Conservation (phyloP, 2,888 invertebrate species). For the Prosapia bicincta region DNA sequence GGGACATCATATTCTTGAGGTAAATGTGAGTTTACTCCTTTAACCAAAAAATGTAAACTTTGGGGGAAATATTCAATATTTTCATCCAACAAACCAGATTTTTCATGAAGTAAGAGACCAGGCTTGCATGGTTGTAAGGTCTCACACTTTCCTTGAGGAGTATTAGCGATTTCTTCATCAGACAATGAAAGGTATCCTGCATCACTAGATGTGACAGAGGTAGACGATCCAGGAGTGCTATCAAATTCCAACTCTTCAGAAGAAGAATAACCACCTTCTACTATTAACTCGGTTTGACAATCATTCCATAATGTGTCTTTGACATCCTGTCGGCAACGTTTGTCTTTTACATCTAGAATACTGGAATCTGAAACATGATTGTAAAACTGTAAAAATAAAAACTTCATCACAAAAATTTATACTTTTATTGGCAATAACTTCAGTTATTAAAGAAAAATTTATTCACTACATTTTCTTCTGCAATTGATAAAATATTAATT, state of each 20-base stretch:
- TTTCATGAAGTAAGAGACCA: not conserved
- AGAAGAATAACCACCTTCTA: not conserved
- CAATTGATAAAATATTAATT: too few relatives aligned
- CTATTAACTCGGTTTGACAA: not conserved
- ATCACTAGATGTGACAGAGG: not conserved
- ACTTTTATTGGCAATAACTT: too few relatives aligned
- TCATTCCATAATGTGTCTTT: not conserved
- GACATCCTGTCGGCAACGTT: not conserved
- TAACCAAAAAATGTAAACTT: not conserved
- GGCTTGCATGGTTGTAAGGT: not conserved
- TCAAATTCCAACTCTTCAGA: constrained; percentile 12
- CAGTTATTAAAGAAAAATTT: too few relatives aligned
- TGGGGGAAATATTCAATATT: too few relatives aligned
- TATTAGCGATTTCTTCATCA: not conserved
- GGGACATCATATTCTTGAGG: constrained; percentile 20
- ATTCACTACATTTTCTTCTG: too few relatives aligned
- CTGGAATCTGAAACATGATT: not conserved
- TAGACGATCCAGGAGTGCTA: not conserved
- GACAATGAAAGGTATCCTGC: constrained; percentile 8
- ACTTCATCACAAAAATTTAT: too few relatives aligned
- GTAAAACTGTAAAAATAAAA: too few relatives aligned
- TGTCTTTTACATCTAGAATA: not conserved
- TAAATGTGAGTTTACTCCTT: constrained; percentile 6
- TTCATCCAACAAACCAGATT: not conserved
- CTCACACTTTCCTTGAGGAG: not conserved